A percentile compares a stretch with the other conserved stretches of the same genome.
These are phyloP conservation scores for Cervus canadensis DNA, from an alignment of 2,113 vertebrate species.

Conservation along the genomic window DNA sequence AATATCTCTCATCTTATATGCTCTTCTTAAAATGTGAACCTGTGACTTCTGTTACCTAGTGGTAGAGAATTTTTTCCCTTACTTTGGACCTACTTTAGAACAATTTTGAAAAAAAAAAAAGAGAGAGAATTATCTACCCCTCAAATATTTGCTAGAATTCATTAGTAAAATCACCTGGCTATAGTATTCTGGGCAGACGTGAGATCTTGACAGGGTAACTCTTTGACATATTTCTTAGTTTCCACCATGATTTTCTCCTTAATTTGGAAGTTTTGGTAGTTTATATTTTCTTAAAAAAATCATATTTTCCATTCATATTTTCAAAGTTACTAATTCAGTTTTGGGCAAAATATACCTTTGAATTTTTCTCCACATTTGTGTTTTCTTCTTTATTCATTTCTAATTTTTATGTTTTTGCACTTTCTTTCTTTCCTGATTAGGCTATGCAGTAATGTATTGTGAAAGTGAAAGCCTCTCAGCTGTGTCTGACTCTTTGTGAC, in stretches of 20 bases:
- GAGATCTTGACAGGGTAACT: background rate
- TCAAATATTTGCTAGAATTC: background rate
- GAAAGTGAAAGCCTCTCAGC: background rate
- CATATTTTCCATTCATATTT: background rate
- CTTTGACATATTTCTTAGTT: background rate
- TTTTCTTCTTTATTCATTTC: conserved; percentile 24
- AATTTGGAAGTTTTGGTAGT: background rate
- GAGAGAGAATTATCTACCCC: background rate
- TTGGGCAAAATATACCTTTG: background rate
- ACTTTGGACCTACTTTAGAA: background rate
- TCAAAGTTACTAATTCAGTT: background rate
- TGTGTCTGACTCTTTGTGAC: background rate
- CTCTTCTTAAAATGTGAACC: background rate
- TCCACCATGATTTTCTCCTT: background rate
- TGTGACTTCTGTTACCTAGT: background rate
- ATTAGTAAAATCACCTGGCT: background rate
- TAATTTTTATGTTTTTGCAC: conserved; percentile 34
- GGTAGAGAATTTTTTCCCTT: background rate
- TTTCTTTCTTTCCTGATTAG: conserved; percentile 7
- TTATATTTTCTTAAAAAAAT: conserved; percentile 19
- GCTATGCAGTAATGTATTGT: background rate
- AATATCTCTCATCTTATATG: background rate
- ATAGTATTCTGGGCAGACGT: background rate
- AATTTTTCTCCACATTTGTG: background rate
- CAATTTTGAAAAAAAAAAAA: background rate